Conservation (phyloP, 1,140 invertebrate genomes). For the Heliconius hermathena region DNA sequence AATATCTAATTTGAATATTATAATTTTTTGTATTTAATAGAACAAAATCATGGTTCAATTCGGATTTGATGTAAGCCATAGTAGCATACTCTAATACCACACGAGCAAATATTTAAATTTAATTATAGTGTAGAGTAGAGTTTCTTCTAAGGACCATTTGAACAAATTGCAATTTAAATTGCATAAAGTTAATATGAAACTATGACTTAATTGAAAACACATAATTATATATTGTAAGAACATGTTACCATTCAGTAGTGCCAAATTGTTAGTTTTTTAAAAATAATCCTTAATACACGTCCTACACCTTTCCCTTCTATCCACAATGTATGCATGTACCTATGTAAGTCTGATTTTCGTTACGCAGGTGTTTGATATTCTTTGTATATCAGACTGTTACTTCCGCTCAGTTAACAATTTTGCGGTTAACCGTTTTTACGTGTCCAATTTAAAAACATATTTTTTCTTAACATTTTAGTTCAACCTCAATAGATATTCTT, state of each 20-base stretch:
- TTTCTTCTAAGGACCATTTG: no score
- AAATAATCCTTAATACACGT: background rate
- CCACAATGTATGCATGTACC: background rate
- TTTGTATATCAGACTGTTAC: constrained; percentile 21
- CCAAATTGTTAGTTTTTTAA: no score
- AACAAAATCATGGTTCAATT: no score
- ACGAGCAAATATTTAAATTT: no score
- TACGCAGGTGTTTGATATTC: constrained; percentile 31
- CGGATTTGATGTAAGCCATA: background rate
- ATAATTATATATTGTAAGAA: no score
- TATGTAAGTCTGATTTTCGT: background rate
- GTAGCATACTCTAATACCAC: background rate
- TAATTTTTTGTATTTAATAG: background rate
- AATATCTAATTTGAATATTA: constrained; percentile 9
- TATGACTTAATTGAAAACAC: no score
- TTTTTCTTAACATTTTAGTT: background rate
- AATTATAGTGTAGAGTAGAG: no score
- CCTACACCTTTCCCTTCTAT: background rate
- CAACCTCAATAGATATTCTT: background rate
- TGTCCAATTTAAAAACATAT: constrained; percentile 11
- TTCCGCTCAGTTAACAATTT: constrained; percentile 6
- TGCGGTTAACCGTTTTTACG: constrained; percentile 27
- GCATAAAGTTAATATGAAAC: no score
- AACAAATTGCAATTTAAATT: no score
- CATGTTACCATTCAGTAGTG: no score